Percentiles rank a stretch among this genome's conserved stretches.
phyloP scores from a whole-genome alignment of 2,888 invertebrate genomes.

The Cerastis rubricosa region DNA sequence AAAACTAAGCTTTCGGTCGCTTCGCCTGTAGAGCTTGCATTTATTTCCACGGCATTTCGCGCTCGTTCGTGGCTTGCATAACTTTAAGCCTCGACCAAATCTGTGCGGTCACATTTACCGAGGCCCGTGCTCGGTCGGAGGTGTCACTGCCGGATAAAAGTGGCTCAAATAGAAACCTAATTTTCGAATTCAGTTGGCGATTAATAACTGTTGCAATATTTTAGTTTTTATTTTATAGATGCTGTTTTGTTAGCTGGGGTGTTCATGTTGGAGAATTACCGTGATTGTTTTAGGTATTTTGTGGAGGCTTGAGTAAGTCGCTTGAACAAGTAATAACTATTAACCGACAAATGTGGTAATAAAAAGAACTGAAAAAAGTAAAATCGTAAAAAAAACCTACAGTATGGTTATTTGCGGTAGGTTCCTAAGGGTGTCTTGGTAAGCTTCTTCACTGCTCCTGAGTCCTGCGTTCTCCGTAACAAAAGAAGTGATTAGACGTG shows the following conservation, averaged over 20 bases:
- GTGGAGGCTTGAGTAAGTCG: neutral
- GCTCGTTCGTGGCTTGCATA: conserved; percentile 51
- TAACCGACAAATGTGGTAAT: neutral
- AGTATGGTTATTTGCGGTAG: neutral
- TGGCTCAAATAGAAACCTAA: conserved; percentile 27
- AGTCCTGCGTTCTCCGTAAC: neutral
- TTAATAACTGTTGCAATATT: conserved; percentile 24
- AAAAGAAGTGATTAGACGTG: neutral
- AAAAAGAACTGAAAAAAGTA: neutral
- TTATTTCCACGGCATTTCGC: conserved; percentile 48
- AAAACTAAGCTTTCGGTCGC: conserved; percentile 18
- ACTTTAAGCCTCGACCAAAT: conserved; percentile 48
- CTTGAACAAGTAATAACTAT: neutral
- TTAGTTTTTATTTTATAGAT: neutral
- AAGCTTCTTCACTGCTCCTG: neutral
- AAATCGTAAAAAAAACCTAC: neutral
- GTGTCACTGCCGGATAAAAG: conserved; percentile 30
- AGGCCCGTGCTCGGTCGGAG: conserved; percentile 18
- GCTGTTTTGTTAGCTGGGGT: no score
- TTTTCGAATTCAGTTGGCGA: conserved; percentile 21
- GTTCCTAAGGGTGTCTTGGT: neutral
- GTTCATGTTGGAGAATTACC: neutral
- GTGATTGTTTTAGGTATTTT: neutral
- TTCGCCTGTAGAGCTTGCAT: conserved; percentile 34
- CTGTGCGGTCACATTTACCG: conserved; percentile 55